Percentiles rank a stretch among this genome's conserved stretches.
phyloP scores from a whole-genome alignment of 2,888 invertebrate genomes.

The Dicycla oo region DNA sequence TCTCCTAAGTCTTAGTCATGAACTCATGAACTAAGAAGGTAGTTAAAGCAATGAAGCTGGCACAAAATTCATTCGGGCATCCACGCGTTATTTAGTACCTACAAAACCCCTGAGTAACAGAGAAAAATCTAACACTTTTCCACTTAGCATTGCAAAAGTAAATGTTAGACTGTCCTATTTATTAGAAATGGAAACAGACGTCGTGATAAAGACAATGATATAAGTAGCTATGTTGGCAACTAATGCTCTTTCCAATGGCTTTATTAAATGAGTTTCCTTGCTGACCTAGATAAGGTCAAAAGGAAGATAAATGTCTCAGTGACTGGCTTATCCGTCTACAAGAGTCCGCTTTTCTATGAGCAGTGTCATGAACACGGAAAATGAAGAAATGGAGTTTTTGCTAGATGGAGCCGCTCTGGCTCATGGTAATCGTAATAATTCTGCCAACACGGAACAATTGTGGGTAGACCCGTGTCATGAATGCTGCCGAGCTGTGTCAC shows the following conservation, averaged over 20 bases:
- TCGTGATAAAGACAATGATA: slow-evolving; percentile 27
- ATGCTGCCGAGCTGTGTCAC: neutral
- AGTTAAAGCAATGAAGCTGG: neutral
- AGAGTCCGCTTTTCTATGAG: slow-evolving; percentile 3
- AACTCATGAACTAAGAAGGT: neutral
- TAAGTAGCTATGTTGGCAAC: slow-evolving; percentile 16
- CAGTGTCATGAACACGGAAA: slow-evolving; percentile 7
- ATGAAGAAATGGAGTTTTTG: neutral
- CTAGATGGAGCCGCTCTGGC: neutral
- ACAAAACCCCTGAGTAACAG: neutral
- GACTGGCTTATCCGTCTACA: slow-evolving; percentile 32
- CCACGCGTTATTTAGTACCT: neutral
- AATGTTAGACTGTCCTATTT: neutral
- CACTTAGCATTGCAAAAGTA: neutral
- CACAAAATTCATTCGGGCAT: neutral
- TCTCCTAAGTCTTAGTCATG: no score
- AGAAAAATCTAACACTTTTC: neutral
- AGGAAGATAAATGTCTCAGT: slow-evolving; percentile 19
- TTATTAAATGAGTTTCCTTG: slow-evolving; percentile 33
- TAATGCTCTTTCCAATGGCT: slow-evolving; percentile 26
- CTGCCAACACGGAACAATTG: neutral
- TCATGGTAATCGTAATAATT: neutral
- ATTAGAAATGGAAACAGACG: slow-evolving; percentile 11
- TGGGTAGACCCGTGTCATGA: neutral
- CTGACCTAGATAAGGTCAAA: slow-evolving; percentile 34